A percentile compares a stretch with the other conserved stretches of the same genome.
phyloP scores from a whole-genome alignment of 1,140 invertebrate genomes.

The Aethina tumida region DNA sequence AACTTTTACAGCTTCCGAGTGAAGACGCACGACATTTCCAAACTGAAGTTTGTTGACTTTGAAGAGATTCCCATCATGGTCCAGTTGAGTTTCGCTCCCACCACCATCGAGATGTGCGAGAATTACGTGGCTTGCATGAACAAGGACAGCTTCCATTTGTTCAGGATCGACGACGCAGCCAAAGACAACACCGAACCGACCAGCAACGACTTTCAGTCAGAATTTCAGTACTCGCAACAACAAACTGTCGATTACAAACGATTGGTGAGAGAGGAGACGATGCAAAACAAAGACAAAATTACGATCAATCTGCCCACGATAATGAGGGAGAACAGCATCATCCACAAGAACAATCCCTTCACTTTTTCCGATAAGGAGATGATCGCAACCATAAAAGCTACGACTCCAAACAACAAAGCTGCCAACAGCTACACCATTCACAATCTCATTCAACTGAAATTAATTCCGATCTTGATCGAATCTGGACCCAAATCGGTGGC shows the following conservation, averaged over 20 bases:
- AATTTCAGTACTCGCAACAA: slow-evolving; percentile 21
- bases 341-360: slow-evolving; percentile 34
- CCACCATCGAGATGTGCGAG: slow-evolving; percentile 43
- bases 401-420: slow-evolving; percentile 23
- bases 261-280: slow-evolving; percentile 23
- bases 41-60: slow-evolving; percentile 54
- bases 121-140: slow-evolving; percentile 49
- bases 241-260: slow-evolving; percentile 28
- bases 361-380: slow-evolving; percentile 33
- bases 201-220: slow-evolving; percentile 6
- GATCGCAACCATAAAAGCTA: slow-evolving; percentile 31
- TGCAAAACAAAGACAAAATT: slow-evolving; percentile 21
- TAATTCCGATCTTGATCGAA: slow-evolving; percentile 32
- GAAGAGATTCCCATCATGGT: slow-evolving; percentile 42
- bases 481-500: slow-evolving; percentile 26
- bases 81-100: slow-evolving; percentile 43
- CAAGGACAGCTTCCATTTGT: slow-evolving; percentile 36
- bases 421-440: slow-evolving; percentile 26
- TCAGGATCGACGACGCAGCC: slow-evolving; percentile 23
- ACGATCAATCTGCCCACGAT: slow-evolving; percentile 33
- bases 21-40: slow-evolving; percentile 52
- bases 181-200: slow-evolving; percentile 13
- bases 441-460: slow-evolving; percentile 35
- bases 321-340: slow-evolving; percentile 30
- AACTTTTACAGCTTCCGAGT: slow-evolving; percentile 48